Conservation (phyloP, 2,888 invertebrate genomes). For the Petrolisthes manimaculis region DNA sequence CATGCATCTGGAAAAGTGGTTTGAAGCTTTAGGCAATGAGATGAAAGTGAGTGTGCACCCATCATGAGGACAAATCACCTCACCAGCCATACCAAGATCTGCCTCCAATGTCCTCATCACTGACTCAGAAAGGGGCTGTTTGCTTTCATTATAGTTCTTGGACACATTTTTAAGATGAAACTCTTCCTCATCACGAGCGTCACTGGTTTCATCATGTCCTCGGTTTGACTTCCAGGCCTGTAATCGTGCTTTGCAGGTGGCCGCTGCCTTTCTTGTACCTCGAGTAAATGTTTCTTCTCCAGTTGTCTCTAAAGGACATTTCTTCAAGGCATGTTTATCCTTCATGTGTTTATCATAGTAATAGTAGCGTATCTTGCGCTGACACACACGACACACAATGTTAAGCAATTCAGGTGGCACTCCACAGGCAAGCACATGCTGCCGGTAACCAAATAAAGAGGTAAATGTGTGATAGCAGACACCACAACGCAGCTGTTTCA, state of each 20-base stretch:
- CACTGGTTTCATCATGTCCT: background rate
- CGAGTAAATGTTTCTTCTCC: background rate
- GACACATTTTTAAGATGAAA: background rate
- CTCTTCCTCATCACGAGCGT: conserved; percentile 34
- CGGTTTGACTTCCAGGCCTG: conserved; percentile 33
- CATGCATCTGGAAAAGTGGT: conserved; percentile 30
- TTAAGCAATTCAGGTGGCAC: conserved; percentile 25
- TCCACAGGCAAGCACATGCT: conserved; percentile 48
- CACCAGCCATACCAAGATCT: conserved; percentile 11
- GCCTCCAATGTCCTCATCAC: conserved; percentile 26
- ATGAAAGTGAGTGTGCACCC: conserved; percentile 25
- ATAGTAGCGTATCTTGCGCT: conserved; percentile 24
- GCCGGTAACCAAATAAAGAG: conserved; percentile 42
- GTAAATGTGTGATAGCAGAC: conserved; percentile 36
- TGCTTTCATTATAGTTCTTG: conserved; percentile 21
- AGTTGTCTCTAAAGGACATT: background rate
- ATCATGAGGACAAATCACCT: conserved; percentile 33
- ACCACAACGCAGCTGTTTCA: conserved; percentile 42
- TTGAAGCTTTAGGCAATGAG: conserved; percentile 4
- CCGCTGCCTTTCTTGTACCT: conserved; percentile 46
- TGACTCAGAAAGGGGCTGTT: background rate
- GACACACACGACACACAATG: conserved; percentile 35
- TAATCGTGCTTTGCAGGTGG: conserved; percentile 41
- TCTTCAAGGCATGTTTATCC: conserved; percentile 12
- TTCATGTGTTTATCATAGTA: conserved; percentile 30